Base-by-base conservation (phyloP, 2,113 vertebrate species). In the Spea bombifrons region DNA sequence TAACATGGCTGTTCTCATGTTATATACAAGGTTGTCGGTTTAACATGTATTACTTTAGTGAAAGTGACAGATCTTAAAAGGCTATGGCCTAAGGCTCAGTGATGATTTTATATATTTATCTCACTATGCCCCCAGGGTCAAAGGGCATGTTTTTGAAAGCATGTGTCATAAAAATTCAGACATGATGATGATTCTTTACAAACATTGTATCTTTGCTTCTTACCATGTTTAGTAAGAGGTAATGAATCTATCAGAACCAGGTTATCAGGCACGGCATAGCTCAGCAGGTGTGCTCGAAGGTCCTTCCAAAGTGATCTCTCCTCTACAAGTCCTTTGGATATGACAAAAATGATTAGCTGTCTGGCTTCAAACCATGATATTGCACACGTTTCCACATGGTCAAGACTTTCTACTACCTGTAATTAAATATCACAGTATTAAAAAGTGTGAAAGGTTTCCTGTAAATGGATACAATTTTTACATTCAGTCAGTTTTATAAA, bases 211-310 rank as follows among this genome's bases (percentile, higher is more conserved):
- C 52, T 30, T 9, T 6, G 61, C 61, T 64, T 67, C 66, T 90
- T 92, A 97, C 97, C 96, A 4, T 99, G 97, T 75, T 89, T 85
- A 48, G 95, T 96, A 75, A 94, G 88, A 16, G 93, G 90, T 17
- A 99, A 84, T 12, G 87, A 81, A 12, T 91, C 86, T 66, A 97
- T 88, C 59, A 89, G 57, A 44, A 98, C 72, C 81, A 98, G 71
- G 2, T 94, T 83, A 88, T 98, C 97, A 1, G 97, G 97, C 16
- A 97, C 7, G 75, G 92, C 90, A 67, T 96, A 83, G 43, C 85
- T 76, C 70, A 95, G 92, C 50, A 98, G 88, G 75, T 7, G 43
- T 52, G 89, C 84, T 78, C 91, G 89, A 57, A 99, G 85, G 66
- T 89, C 89, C 61, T 81, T 83, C 76, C 92, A 80, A 44, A 93